phyloP scores from a whole-genome alignment of 2,888 invertebrate genomes.

The Elysia crispata region DNA sequence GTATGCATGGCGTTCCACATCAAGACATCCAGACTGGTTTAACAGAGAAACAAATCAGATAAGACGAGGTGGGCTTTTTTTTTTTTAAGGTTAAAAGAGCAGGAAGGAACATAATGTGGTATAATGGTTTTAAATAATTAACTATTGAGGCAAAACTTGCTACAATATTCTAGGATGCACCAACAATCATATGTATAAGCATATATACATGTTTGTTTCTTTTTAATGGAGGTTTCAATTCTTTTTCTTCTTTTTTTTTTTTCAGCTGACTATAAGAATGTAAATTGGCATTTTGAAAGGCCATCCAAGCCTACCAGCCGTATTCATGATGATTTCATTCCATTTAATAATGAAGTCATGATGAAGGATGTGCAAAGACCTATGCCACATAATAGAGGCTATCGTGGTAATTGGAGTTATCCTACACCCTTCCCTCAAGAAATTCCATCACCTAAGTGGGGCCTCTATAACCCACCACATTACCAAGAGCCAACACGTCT shows the following conservation, averaged over 20 bases:
- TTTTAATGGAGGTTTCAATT: too few relatives aligned
- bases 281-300: conserved; percentile 70
- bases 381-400: conserved; percentile 69
- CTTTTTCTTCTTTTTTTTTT: conserved; percentile 43
- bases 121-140: too few relatives aligned
- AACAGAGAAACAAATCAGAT: conserved; percentile 66
- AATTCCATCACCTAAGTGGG: conserved; percentile 73
- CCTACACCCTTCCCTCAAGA: conserved; percentile 69
- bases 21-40: conserved; percentile 74
- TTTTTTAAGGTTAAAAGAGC: background rate
- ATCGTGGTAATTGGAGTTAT: conserved; percentile 60
- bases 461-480: conserved; percentile 72
- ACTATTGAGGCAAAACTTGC: too few relatives aligned
- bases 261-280: conserved; percentile 71
- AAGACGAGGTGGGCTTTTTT: conserved; percentile 59
- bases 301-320: conserved; percentile 72
- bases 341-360: conserved; percentile 69
- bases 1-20: conserved; percentile 70
- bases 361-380: conserved; percentile 66
- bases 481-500: conserved; percentile 72
- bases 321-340: conserved; percentile 64
- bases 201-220: too few relatives aligned
- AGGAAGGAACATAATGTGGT: too few relatives aligned
- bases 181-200: too few relatives aligned
- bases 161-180: too few relatives aligned